A percentile compares a stretch with the other conserved stretches of the same genome.
Conservation (phyloP, 2,797 vertebrate species). For the Rhinella marina region DNA sequence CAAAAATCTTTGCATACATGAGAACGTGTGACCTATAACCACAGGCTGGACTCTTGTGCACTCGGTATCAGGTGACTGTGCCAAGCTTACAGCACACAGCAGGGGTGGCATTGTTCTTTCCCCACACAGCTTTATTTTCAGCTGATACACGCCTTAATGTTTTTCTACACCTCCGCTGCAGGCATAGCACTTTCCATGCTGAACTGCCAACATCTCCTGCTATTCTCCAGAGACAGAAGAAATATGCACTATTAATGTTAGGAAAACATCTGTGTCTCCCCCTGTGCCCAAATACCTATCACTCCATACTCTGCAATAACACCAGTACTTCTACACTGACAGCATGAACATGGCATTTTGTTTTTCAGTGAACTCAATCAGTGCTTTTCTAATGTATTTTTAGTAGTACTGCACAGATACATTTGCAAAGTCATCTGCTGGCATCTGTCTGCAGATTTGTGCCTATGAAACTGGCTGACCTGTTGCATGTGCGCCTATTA, state of each 20-base stretch:
- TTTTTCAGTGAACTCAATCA: not conserved
- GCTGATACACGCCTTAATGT: not conserved
- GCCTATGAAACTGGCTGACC: too few species aligned
- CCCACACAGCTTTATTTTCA: not conserved
- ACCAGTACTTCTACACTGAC: not conserved
- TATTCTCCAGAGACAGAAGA: not conserved
- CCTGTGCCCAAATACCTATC: not conserved
- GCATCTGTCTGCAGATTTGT: too few species aligned
- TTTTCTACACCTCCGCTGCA: conserved; percentile 8
- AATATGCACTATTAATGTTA: not conserved
- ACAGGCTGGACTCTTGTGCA: not conserved
- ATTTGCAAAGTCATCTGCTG: too few species aligned
- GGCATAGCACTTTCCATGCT: conserved; percentile 38
- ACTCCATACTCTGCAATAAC: not conserved
- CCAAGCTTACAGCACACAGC: not conserved
- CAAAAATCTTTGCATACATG: not conserved
- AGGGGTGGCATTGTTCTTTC: not conserved
- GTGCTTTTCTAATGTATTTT: not conserved
- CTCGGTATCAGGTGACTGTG: not conserved
- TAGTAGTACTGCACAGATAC: not conserved
- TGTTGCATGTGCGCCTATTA: too few species aligned
- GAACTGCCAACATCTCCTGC: conserved; percentile 40
- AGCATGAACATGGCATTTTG: not conserved
- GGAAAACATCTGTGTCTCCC: conserved; percentile 24
- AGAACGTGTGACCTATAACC: not conserved